These are phyloP conservation scores for Polyommatus icarus DNA, from an alignment of 2,888 invertebrate genomes.

Conservation along the genomic window DNA sequence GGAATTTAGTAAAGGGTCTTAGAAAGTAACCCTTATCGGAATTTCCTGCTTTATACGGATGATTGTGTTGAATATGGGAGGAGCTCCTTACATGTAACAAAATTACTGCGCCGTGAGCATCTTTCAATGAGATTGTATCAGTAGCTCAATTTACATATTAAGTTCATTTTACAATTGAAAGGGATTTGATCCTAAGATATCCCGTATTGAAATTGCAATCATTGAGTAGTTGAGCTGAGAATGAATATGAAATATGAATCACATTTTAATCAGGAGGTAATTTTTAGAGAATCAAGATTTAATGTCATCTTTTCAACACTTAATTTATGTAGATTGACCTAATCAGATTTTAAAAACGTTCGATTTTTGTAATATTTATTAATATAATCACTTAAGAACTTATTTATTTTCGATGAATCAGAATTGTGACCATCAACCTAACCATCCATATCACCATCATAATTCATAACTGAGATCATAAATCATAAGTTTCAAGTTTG, in stretches of 20 bases:
- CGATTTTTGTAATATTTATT: no score
- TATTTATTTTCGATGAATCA: no score
- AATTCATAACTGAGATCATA: no score
- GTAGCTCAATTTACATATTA: slow-evolving; percentile 23
- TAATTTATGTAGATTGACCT: no score
- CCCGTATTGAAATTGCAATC: not conserved
- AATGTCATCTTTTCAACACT: no score
- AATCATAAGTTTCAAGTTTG: no score
- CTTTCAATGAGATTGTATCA: slow-evolving; percentile 11
- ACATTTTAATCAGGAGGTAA: not conserved
- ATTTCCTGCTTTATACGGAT: not conserved
- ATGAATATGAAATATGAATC: not conserved
- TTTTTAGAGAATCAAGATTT: not conserved
- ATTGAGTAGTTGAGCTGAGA: not conserved
- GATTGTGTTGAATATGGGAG: slow-evolving; percentile 4
- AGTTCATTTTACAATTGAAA: slow-evolving; percentile 11
- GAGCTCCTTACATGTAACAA: slow-evolving; percentile 10
- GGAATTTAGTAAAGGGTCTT: not conserved
- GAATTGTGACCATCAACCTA: no score
- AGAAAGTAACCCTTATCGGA: not conserved
- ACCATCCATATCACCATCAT: no score
- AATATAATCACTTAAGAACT: no score
- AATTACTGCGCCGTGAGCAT: slow-evolving; percentile 1
- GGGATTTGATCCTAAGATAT: not conserved
- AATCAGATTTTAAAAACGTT: no score